phyloP scores from a whole-genome alignment of 2,797 vertebrate species.

The Clarias platycephalus region DNA sequence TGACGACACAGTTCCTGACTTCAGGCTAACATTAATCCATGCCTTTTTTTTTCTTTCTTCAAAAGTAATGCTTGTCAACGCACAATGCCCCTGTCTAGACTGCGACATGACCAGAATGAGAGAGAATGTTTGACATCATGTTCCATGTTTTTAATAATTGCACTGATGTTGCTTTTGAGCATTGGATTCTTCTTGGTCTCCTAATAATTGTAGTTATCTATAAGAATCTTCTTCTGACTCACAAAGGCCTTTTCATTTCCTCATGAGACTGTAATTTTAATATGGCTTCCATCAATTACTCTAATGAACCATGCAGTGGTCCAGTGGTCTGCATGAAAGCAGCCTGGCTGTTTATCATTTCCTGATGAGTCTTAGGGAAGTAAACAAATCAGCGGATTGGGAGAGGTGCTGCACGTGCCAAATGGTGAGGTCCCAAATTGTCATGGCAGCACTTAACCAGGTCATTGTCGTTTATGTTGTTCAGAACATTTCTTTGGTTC shows the following conservation, averaged over 20 bases:
- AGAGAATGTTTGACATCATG: not conserved
- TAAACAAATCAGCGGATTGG: constrained; percentile 10
- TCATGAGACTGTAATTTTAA: not conserved
- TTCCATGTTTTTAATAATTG: not conserved
- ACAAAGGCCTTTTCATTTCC: not conserved
- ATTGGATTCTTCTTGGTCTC: not conserved
- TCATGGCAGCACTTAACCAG: not conserved
- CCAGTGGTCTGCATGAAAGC: not conserved
- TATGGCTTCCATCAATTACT: constrained; percentile 8
- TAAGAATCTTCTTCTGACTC: not conserved
- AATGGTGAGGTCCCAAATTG: not conserved
- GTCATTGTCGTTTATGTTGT: not conserved
- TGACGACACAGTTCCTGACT: not conserved
- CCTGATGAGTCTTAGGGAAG: not conserved
- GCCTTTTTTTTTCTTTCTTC: not conserved
- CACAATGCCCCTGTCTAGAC: not conserved
- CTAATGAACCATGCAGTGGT: not conserved
- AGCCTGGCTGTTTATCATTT: constrained; percentile 18
- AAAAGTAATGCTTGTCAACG: not conserved
- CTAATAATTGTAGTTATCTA: not conserved
- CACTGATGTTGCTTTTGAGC: not conserved
- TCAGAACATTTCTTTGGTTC: not conserved
- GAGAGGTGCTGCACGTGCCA: not conserved
- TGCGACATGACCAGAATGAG: not conserved
- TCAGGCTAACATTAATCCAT: not conserved